Conservation (phyloP, 2,888 invertebrate species). For the Seladonia tumulorum region DNA sequence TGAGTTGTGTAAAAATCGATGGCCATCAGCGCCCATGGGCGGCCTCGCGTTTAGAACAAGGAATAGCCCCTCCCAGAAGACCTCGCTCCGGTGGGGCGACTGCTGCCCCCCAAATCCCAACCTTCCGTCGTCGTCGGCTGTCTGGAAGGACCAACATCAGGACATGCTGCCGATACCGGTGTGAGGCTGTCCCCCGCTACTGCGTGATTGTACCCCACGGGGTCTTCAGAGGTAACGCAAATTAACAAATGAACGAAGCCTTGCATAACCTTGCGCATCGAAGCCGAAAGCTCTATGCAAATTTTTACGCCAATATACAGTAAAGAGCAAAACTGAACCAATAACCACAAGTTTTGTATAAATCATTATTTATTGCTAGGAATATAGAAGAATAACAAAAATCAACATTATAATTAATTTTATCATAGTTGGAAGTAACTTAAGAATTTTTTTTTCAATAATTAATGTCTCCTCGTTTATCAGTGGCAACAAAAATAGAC, state of each 20-base stretch:
- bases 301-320: neutral
- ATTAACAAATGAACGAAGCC: neutral
- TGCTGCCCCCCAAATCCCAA: slow-evolving; percentile 88
- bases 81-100: slow-evolving; percentile 98
- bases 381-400: too few species aligned
- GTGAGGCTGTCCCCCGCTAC: slow-evolving; percentile 84
- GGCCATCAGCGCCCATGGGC: slow-evolving; percentile 92
- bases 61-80: slow-evolving; percentile 98
- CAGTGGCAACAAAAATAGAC: too few species aligned
- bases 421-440: too few species aligned
- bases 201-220: slow-evolving; percentile 84
- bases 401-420: too few species aligned
- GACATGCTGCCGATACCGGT: slow-evolving; percentile 82
- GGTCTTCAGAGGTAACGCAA: slow-evolving; percentile 80
- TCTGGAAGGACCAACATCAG: slow-evolving; percentile 80
- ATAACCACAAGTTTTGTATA: too few species aligned
- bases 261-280: too few species aligned
- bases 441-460: too few species aligned
- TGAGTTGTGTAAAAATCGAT: slow-evolving; percentile 83
- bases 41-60: slow-evolving; percentile 97
- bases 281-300: neutral
- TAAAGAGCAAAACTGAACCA: too few species aligned
- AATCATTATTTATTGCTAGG: too few species aligned
- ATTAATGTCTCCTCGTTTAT: too few species aligned
- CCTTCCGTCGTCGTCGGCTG: slow-evolving; percentile 77